Conservation (phyloP, 2,888 invertebrate species). For the Dusona sp. region DNA sequence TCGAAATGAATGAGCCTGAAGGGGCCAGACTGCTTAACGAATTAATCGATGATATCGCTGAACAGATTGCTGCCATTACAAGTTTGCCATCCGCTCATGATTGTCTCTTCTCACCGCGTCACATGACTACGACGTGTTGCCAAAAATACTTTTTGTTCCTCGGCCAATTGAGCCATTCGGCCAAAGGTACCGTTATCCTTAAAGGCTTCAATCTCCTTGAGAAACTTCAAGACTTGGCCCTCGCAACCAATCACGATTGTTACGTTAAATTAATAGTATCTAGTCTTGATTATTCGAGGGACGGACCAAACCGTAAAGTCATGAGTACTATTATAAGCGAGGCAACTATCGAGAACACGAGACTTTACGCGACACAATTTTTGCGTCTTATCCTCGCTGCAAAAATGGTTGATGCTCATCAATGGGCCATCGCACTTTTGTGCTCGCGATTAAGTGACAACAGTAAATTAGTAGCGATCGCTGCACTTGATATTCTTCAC, state of each 20-base stretch:
- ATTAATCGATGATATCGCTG: conserved; percentile 91
- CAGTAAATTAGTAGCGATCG: conserved; percentile 91
- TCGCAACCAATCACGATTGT: conserved; percentile 94
- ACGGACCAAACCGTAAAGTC: conserved; percentile 90
- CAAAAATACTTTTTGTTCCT: conserved; percentile 98
- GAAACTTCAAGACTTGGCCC: conserved; percentile 90
- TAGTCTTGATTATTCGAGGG: conserved; percentile 94
- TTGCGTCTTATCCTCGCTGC: conserved; percentile 94
- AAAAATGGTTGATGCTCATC: conserved; percentile 90
- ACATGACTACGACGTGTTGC: conserved; percentile 95
- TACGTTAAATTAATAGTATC: conserved; percentile 97
- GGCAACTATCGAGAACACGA: conserved; percentile 85
- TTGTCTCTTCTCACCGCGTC: conserved; percentile 94
- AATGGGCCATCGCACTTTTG: conserved; percentile 95
- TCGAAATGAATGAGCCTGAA: conserved; percentile 89
- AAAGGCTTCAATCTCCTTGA: conserved; percentile 85
- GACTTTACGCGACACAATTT: conserved; percentile 96
- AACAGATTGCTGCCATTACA: conserved; percentile 90
- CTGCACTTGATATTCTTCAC: conserved; percentile 93
- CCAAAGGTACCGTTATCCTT: conserved; percentile 89
- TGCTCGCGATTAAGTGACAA: conserved; percentile 94
- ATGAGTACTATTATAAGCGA: conserved; percentile 86
- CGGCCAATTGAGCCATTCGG: conserved; percentile 92
- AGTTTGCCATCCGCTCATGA: conserved; percentile 92
- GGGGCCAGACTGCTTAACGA: conserved; percentile 91